Evolutionary conservation across 2,113 vertebrate genomes (phyloP).

Genomic region (Perca flavescens): DNA sequence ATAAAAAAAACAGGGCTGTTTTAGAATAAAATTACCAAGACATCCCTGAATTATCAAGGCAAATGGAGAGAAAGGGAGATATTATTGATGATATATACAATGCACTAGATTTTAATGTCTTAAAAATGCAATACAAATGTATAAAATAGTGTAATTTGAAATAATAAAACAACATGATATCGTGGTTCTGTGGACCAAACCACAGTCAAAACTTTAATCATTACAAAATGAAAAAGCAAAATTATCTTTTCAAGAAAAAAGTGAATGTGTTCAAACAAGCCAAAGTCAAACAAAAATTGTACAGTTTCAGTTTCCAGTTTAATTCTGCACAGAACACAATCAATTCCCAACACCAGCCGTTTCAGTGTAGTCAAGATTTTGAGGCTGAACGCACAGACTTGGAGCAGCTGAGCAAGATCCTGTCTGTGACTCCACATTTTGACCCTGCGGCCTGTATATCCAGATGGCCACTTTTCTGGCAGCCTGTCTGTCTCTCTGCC

Average conservation of each 20-base stretch:
- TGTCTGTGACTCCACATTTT: constrained; percentile 64
- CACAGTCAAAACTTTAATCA: constrained; percentile 1
- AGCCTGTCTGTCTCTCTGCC: constrained; percentile 37
- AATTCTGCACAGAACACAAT: constrained; percentile 15
- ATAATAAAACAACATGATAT: neutral
- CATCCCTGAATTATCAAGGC: neutral
- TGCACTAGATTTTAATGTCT: no score
- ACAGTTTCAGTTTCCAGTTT: constrained; percentile 22
- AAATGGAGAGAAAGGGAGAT: neutral
- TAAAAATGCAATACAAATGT: neutral
- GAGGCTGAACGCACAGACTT: constrained; percentile 54
- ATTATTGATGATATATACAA: no score
- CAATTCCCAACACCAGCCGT: constrained; percentile 35
- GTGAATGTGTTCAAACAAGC: neutral
- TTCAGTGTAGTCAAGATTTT: constrained; percentile 45
- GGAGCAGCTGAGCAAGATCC: constrained; percentile 76
- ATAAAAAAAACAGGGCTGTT: neutral
- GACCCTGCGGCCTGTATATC: constrained; percentile 71
- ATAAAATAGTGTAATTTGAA: neutral
- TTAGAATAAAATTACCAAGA: neutral
- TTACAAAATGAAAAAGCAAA: neutral
- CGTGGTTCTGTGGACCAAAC: neutral
- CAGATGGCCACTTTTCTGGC: constrained; percentile 75
- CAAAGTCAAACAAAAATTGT: constrained; percentile 41
- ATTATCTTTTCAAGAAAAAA: neutral